These are phyloP conservation scores for Drosophila parabipectinata DNA, from an alignment of 1,140 invertebrate genomes.

Conservation along the genomic window DNA sequence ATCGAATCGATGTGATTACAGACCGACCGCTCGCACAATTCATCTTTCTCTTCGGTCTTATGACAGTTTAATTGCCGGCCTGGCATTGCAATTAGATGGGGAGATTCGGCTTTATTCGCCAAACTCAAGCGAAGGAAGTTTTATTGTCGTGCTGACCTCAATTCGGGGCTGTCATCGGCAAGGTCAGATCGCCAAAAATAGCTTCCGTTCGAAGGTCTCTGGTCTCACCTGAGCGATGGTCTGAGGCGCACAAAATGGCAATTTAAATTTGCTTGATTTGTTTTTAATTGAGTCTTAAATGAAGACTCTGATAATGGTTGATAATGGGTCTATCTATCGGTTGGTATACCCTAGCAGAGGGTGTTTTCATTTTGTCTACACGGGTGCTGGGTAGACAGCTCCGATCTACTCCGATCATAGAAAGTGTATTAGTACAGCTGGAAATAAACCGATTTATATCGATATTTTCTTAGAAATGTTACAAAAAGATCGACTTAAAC, in stretches of 20 bases:
- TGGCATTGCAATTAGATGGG: slow-evolving; percentile 68
- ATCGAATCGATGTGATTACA: slow-evolving; percentile 19
- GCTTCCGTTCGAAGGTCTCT: slow-evolving; percentile 36
- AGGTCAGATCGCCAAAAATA: slow-evolving; percentile 55
- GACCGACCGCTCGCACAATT: slow-evolving; percentile 17
- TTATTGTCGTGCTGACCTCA: slow-evolving; percentile 70
- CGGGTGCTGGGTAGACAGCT: too few species aligned
- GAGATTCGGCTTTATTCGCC: slow-evolving; percentile 47
- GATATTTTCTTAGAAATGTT: too few species aligned
- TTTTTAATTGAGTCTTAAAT: slow-evolving; percentile 53
- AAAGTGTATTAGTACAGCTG: too few species aligned
- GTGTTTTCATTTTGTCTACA: too few species aligned
- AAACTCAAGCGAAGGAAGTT: slow-evolving; percentile 55
- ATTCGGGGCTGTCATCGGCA: slow-evolving; percentile 48
- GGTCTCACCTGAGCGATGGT: slow-evolving; percentile 10
- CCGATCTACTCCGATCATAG: too few species aligned
- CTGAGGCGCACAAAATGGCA: slow-evolving; percentile 27
- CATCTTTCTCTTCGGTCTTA: slow-evolving; percentile 41
- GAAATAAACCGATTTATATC: too few species aligned
- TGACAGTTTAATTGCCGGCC: slow-evolving; percentile 71
- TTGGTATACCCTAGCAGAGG: too few species aligned
- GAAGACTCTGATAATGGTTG: neutral
- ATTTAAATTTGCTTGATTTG: slow-evolving; percentile 36
- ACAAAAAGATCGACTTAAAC: too few species aligned
- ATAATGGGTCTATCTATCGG: slow-evolving; percentile 16